Base-by-base conservation (phyloP, 2,113 vertebrate species). In the Otus sunia region DNA sequence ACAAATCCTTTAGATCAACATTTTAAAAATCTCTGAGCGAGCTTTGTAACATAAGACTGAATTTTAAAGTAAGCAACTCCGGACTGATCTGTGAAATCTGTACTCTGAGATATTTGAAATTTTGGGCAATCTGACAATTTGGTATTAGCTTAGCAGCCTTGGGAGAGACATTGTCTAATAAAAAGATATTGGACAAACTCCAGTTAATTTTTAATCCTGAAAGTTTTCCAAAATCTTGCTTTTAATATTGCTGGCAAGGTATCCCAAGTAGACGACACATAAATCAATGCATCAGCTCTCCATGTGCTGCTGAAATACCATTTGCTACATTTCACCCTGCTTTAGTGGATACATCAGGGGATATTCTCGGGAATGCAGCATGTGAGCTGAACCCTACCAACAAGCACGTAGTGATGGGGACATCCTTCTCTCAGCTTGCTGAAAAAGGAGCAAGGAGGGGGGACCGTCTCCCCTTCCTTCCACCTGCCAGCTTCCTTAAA, bases 121-220 rank as follows among this genome's bases (percentile, higher is more conserved):
- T 64, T 72, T 81, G 91, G 94, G 93, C 97, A 97, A 84, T 47
- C 68, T 87, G 89, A 96, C 95, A 95, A 96, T 93, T 84, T 91
- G 58, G 91, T 96, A 95, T 95, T 96, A 94, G 90, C 78, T 91
- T 88, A 96, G 94, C 86, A 88, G 68, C 79, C 88, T 64, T 89
- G 92, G 88, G 88, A 97, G 94, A 97, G 87, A 95, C 87, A 93
- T 45, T 82, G 68, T 47, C 95, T 93, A 95, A 96, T 96, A 96
- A 97, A 96, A 96, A 94, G 49, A 80, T 8, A 45, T 45, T 97
- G 96, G 97, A 96, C 39, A 80, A 83, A 60, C 74, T 92, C 97
- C 96, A 97, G 96, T 88, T 98, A 39, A 96, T 96, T 98, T 98
- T 94, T 96, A 97, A 97, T 94, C 81, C 95, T 97, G 97, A 97